Evolutionary conservation across 2,113 vertebrate species (phyloP).

Genomic region (Notarius lentiginosus): DNA sequence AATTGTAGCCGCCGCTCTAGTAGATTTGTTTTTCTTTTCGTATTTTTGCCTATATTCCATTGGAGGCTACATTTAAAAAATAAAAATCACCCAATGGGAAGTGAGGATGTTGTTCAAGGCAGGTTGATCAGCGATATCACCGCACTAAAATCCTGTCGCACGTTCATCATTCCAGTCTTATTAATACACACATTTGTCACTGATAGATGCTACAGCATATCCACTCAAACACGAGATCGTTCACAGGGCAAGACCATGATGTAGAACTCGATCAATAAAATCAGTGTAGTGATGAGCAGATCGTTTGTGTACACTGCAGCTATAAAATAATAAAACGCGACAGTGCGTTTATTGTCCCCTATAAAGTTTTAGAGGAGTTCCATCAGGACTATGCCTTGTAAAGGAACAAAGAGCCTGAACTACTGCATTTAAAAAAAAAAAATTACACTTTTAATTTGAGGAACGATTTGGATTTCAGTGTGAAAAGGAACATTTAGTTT

Average conservation of each 20-base stretch:
- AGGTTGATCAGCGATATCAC: background rate
- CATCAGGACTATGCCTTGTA: background rate
- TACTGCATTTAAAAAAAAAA: background rate
- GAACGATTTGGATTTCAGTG: background rate
- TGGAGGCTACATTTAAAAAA: background rate
- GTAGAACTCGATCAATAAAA: background rate
- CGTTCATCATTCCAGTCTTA: background rate
- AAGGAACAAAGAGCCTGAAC: background rate
- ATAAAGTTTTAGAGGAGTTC: constrained; percentile 3
- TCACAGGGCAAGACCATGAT: background rate
- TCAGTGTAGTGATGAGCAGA: background rate
- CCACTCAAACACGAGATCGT: background rate
- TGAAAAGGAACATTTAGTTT: background rate
- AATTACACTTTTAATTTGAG: background rate
- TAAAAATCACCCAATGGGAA: background rate
- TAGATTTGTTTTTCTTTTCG: background rate
- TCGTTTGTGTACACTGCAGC: background rate
- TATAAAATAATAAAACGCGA: constrained; percentile 1
- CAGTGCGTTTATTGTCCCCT: background rate
- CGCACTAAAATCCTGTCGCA: background rate
- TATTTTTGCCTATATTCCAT: background rate
- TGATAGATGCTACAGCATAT: background rate
- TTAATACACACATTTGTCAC: background rate
- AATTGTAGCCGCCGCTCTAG: too few relatives aligned
- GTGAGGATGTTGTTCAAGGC: background rate